Evolutionary conservation across 2,888 invertebrate species (phyloP).

Genomic region (Diaperis boleti): DNA sequence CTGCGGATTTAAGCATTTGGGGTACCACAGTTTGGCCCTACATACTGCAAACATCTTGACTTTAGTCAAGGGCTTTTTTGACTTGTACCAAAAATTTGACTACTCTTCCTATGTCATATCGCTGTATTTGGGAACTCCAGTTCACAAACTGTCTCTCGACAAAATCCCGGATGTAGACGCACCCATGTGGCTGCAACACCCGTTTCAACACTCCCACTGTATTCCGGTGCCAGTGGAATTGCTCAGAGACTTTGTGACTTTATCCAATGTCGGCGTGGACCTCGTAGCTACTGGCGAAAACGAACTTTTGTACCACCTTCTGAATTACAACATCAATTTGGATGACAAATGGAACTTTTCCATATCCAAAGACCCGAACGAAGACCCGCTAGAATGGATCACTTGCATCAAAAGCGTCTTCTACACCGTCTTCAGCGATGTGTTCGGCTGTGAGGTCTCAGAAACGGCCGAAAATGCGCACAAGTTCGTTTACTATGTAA

Average conservation of each 20-base stretch:
- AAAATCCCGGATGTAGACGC: no score
- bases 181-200: no score
- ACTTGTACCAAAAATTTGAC: no score
- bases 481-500: no score
- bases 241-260: no score
- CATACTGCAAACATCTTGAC: conserved; percentile 57
- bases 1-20: conserved; percentile 68
- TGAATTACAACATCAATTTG: neutral
- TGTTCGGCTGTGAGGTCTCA: neutral
- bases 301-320: neutral
- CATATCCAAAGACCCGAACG: neutral
- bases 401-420: neutral
- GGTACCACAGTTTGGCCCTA: conserved; percentile 67
- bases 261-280: neutral
- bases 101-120: no score
- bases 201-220: no score
- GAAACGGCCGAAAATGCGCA: neutral
- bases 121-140: no score
- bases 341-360: neutral
- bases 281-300: no score
- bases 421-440: neutral
- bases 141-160: no score
- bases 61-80: no score
- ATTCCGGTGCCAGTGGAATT: no score
- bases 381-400: neutral